phyloP scores from a whole-genome alignment of 2,888 invertebrate species.

The Omphaloscelis lunosa region DNA sequence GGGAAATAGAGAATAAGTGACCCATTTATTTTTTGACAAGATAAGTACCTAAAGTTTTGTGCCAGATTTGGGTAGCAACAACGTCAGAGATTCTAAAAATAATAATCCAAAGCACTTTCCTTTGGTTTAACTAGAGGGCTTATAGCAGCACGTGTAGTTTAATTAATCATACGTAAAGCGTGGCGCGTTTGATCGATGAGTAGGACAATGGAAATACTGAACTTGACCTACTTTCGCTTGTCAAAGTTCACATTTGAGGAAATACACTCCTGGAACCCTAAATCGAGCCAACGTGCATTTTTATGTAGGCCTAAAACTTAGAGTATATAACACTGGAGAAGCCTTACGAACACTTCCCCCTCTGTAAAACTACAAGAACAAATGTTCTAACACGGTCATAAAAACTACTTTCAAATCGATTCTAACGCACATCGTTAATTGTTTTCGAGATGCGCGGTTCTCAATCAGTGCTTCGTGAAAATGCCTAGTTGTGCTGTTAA shows the following conservation, averaged over 20 bases:
- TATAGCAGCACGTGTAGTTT: background rate
- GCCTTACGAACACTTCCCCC: no score
- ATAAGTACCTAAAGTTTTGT: background rate
- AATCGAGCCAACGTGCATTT: background rate
- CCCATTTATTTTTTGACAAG: background rate
- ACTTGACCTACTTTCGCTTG: background rate
- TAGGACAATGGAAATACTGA: background rate
- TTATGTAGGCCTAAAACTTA: background rate
- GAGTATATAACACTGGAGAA: no score
- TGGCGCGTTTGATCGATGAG: background rate
- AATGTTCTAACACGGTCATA: no score
- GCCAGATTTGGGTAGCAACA: background rate
- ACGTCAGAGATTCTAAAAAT: background rate
- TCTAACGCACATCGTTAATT: no score
- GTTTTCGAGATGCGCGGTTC: no score
- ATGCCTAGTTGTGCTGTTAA: no score
- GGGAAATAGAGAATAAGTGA: no score
- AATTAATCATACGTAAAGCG: background rate
- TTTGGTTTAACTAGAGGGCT: background rate
- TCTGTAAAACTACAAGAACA: no score
- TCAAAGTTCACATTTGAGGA: background rate
- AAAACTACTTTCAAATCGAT: no score
- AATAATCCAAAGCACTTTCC: background rate
- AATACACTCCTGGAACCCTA: background rate
- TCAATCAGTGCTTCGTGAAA: no score